phyloP scores from a whole-genome alignment of 2,888 invertebrate genomes.

The Kuschelorhynchus macadamiae region DNA sequence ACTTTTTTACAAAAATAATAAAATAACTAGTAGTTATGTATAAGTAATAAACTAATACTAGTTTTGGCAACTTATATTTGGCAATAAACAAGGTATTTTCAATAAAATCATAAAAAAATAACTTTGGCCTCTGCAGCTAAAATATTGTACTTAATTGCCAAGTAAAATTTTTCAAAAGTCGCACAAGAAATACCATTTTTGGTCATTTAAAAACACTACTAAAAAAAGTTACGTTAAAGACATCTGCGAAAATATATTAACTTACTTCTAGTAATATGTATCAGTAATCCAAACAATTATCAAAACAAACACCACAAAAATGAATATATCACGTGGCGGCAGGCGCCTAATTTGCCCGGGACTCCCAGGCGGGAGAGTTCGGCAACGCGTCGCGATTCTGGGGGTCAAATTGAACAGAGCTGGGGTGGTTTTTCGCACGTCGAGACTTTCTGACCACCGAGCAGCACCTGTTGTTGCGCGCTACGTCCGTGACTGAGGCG shows the following conservation, averaged over 20 bases:
- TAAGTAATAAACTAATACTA: too few species aligned
- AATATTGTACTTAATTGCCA: too few species aligned
- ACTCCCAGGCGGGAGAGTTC: conserved; percentile 11
- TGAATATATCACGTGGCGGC: conserved; percentile 19
- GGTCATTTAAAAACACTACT: too few species aligned
- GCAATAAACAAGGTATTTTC: too few species aligned
- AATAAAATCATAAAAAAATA: too few species aligned
- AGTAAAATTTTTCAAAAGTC: too few species aligned
- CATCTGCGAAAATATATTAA: background rate
- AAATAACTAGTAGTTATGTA: too few species aligned
- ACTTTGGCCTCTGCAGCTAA: too few species aligned
- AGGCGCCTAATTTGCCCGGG: background rate
- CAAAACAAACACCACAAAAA: conserved; percentile 24
- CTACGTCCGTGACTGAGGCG: conserved; percentile 66
- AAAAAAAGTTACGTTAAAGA: too few species aligned
- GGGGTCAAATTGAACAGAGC: background rate
- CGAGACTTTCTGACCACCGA: conserved; percentile 41
- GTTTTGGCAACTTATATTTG: too few species aligned
- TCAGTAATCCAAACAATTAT: conserved; percentile 23
- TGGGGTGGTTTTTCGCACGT: conserved; percentile 27
- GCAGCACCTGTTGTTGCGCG: conserved; percentile 68
- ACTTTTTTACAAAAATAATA: too few species aligned
- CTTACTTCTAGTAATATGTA: background rate
- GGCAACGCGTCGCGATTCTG: conserved; percentile 17
- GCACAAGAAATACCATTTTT: too few species aligned